A percentile compares a stretch with the other conserved stretches of the same genome.
Evolutionary conservation across 2,113 vertebrate species (phyloP).

Genomic region (Nettapus auritus): DNA sequence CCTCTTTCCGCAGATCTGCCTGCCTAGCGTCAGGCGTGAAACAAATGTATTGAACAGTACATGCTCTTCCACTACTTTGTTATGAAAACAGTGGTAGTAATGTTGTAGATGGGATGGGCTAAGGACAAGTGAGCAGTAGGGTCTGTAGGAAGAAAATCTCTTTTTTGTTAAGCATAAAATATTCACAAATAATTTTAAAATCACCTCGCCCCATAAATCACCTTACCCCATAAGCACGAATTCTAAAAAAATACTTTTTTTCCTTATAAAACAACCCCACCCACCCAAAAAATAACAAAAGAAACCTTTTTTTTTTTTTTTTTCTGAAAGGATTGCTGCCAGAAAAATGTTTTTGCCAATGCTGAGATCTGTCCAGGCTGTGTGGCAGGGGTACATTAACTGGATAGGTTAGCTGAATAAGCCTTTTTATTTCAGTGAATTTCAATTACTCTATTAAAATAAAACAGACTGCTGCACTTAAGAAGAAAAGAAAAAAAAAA

Average conservation of each 20-base stretch:
- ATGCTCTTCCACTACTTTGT: background rate
- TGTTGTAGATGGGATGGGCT: background rate
- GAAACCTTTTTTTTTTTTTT: background rate
- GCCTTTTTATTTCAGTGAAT: background rate
- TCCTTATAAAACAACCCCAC: background rate
- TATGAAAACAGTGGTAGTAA: background rate
- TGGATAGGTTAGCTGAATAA: background rate
- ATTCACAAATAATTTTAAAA: background rate
- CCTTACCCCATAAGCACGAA: background rate
- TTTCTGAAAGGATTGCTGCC: background rate
- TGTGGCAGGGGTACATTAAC: background rate
- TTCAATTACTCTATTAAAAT: background rate
- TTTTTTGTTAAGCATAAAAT: background rate
- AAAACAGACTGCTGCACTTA: background rate
- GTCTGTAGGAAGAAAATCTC: background rate
- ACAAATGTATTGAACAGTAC: background rate
- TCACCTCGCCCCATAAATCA: background rate
- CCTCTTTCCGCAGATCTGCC: background rate
- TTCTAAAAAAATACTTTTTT: background rate
- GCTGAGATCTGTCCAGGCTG: background rate
- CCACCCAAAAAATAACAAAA: background rate
- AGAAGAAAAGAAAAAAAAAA: background rate
- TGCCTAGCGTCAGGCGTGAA: background rate
- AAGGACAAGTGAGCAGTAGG: background rate
- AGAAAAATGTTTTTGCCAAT: background rate